These are phyloP conservation scores for Hippopotamyrus pictus DNA, from an alignment of 2,797 vertebrate species.

Conservation along the genomic window DNA sequence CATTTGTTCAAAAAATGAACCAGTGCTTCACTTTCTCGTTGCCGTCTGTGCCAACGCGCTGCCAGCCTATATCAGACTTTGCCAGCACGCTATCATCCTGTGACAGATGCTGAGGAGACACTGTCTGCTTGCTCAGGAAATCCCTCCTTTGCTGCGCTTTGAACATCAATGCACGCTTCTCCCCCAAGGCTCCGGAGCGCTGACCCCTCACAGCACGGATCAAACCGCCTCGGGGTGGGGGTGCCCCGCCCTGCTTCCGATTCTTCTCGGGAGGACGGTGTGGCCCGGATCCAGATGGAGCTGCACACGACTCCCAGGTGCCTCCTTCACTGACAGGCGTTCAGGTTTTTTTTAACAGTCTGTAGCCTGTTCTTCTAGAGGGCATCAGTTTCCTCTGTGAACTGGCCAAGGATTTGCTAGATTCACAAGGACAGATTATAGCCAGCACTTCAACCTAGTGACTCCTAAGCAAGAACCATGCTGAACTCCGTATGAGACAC, in stretches of 20 bases:
- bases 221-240: not conserved
- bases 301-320: not conserved
- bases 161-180: not conserved
- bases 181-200: not conserved
- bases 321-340: not conserved
- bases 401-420: not conserved
- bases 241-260: not conserved
- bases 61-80: not conserved
- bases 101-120: not conserved
- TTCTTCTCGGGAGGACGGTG: not conserved
- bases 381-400: not conserved
- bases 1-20: not conserved
- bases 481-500: not conserved
- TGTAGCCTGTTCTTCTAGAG: not conserved
- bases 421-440: not conserved
- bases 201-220: not conserved
- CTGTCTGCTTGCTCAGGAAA: not conserved
- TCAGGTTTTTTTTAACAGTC: not conserved
- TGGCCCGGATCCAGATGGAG: not conserved
- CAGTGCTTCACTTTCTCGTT: not conserved
- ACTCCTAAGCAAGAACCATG: not conserved
- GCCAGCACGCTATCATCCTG: not conserved
- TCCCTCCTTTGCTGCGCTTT: not conserved
- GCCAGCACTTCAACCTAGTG: not conserved
- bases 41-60: not conserved